Base-by-base conservation (phyloP, 2,113 vertebrate species). In the Podarcis cretensis region DNA sequence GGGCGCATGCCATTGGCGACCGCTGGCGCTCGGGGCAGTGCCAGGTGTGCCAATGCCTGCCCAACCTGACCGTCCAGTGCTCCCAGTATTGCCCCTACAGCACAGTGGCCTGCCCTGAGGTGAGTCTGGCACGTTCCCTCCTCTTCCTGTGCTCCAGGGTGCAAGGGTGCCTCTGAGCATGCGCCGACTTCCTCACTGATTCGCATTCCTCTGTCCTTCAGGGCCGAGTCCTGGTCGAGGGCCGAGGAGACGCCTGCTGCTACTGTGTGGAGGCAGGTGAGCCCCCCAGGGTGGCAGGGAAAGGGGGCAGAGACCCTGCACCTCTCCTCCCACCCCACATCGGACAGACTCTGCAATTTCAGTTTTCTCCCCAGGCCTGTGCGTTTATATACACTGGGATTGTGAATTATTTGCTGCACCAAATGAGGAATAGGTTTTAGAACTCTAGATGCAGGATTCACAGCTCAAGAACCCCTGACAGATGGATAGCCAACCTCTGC, bases 1-100 rank as follows among this genome's bases (percentile, higher is more conserved):
- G 48, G 9, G 57, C 92, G 30, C 95, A 96, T 4, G 77, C 76
- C 0, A 93, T 97, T 0, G 98, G 98, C 2, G 97, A 98, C 69
- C 97, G 97, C 87, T 98, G 98, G 98, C 96, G 90, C 4, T 92
- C 91, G 1, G 97, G 95, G 1, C 94, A 92, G 6, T 99, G 98
- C 89, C 95, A 84, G 6, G 93, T 98, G 65, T 99, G 98, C 90
- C 97, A 97, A 87, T 99, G 98, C 93, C 94, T 97, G 86, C 92
- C 96, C 2, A 94, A 96, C 30, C 94, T 96, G 3, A 96, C 84
- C 0, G 95, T 97, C 40, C 96, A 89, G 32, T 99, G 98, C 32
- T 95, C 96, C 30, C 95, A 93, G 20, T 98, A 97, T 94, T 99
- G 98, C 89, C 97, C 96, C 0, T 96, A 96, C 0, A 83, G 94